phyloP scores from a whole-genome alignment of 2,888 invertebrate species.

The Gymnosoma rotundatum region DNA sequence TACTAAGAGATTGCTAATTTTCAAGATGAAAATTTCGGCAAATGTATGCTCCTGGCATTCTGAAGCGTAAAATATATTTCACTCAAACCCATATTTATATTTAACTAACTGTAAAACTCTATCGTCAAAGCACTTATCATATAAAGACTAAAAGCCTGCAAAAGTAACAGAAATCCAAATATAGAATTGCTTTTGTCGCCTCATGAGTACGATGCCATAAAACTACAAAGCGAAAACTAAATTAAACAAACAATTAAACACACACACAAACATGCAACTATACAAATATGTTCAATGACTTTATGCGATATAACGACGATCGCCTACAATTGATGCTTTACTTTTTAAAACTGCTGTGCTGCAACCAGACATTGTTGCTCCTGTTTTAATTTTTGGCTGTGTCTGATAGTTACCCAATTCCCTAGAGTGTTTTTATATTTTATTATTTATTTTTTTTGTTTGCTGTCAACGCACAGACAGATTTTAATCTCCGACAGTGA shows the following conservation, averaged over 20 bases:
- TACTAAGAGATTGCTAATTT: too few relatives aligned
- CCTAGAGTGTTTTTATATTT: neutral
- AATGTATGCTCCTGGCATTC: too few relatives aligned
- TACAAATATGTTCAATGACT: constrained; percentile 42
- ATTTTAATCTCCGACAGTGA: constrained; percentile 34
- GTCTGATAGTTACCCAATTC: constrained; percentile 20
- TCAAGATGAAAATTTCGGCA: too few relatives aligned
- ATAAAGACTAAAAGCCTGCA: too few relatives aligned
- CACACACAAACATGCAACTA: neutral
- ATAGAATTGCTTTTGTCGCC: neutral
- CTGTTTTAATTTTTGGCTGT: constrained; percentile 2
- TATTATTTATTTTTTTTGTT: neutral
- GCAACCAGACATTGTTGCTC: constrained; percentile 11
- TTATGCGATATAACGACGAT: neutral
- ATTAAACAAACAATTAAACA: constrained; percentile 34
- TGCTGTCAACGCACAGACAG: constrained; percentile 12
- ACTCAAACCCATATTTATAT: too few relatives aligned
- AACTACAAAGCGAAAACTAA: constrained; percentile 21
- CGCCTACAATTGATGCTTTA: neutral
- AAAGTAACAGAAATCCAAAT: too few relatives aligned
- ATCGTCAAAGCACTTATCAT: too few relatives aligned
- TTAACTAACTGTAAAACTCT: too few relatives aligned
- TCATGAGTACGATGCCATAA: neutral
- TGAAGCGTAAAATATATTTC: too few relatives aligned
- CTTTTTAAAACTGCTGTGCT: neutral